Base-by-base conservation (phyloP, 2,797 vertebrate genomes). In the Megaceryle alcyon region DNA sequence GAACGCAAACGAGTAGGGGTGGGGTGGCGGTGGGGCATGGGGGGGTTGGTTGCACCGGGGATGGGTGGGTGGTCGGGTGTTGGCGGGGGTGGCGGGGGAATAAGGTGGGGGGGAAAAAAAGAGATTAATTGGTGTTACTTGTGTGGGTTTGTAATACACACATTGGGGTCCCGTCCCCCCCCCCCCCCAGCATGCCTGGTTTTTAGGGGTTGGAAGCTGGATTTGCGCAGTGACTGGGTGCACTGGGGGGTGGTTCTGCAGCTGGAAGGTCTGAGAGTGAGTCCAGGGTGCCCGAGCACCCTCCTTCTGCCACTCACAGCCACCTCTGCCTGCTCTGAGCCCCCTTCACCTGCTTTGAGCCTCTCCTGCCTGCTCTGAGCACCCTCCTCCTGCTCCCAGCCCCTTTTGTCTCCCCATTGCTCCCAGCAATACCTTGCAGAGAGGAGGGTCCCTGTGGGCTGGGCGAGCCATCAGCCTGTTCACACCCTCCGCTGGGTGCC, bases 131-230 rank as follows among this genome's bases (percentile, higher is more conserved):
- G 16, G 46, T 66, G 41, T 22, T 28, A 3, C 44, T 82, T 9
- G 3, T 7, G 10, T 21, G 41, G 48, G 39, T 12, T 71, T 78
- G 46, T 8, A 64, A 78, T n/a, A 8, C 25, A 23, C 0, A 1
- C 12, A 1, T 14, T 8, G 12, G 46, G 12, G 2, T 20, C 37
- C n/a, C n/a, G n/a, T n/a, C n/a, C n/a, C n/a, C n/a, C n/a, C n/a
- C n/a, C 12, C 21, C 4, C 25, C 31, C 21, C 1, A 6, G 6
- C 1, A 1, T 0, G 7, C 9, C 51, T 22, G 19, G 10, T 22
- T 57, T 2, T 17, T 6, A 23, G 51, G 64, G 72, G 31, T 16
- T 48, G 39, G 29, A 4, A 7, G 44, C 18, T 48, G 80, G 59
- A 10, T 85, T 39, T 48, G 6, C 0, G 0, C 4, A 4, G 26